Conservation (phyloP, 2,113 vertebrate species). For the Ceyx melanurus region DNA sequence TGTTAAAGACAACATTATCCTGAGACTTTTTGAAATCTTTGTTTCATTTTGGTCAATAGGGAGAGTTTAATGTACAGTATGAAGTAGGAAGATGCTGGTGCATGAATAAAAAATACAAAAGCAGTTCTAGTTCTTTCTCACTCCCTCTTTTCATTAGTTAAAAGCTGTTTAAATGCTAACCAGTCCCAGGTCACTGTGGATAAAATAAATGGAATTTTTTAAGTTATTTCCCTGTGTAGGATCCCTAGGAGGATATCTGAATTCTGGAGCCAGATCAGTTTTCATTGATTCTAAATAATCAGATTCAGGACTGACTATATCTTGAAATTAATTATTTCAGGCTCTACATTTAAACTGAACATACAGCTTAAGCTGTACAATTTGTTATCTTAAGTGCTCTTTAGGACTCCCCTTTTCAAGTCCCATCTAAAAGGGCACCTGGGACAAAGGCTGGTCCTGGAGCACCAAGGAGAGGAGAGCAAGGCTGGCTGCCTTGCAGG, state of each 20-base stretch:
- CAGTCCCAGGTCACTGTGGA: background rate
- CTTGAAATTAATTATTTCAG: background rate
- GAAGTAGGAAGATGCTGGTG: background rate
- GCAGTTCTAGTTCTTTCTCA: background rate
- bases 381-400: background rate
- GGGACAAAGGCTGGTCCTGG: background rate
- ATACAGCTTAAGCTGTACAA: background rate
- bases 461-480: background rate
- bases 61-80: background rate
- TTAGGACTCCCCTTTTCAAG: background rate
- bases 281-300: background rate
- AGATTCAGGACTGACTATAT: background rate
- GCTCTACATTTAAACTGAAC: background rate
- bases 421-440: background rate
- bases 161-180: background rate
- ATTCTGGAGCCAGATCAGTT: background rate
- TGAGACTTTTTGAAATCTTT: slow-evolving; percentile 14
- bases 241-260: background rate
- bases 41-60: background rate
- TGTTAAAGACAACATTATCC: slow-evolving; percentile 6
- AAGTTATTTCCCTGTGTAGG: background rate
- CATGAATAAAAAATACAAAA: slow-evolving; percentile 25
- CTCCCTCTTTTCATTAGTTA: background rate
- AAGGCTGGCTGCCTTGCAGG: background rate
- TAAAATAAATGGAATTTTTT: background rate